Evolutionary conservation across 1,140 invertebrate species (phyloP).

Genomic region (Aphelenchoides besseyi): DNA sequence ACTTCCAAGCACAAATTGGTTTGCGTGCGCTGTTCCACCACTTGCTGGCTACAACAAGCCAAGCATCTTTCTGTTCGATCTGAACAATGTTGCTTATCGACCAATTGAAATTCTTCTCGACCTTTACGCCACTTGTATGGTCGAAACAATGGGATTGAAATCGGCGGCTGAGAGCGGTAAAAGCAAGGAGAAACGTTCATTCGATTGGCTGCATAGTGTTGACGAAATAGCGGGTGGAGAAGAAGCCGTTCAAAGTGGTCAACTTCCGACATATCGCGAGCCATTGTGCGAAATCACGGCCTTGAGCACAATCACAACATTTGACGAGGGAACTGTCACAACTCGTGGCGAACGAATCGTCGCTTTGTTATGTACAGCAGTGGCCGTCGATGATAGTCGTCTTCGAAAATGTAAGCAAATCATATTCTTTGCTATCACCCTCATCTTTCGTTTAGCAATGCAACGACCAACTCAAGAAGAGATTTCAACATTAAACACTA

Average conservation of each 20-base stretch:
- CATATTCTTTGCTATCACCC: neutral
- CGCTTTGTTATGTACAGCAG: conserved; percentile 9
- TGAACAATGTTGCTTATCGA: neutral
- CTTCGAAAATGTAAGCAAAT: conserved; percentile 17
- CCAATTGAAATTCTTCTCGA: conserved; percentile 20
- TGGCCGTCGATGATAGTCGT: conserved; percentile 11
- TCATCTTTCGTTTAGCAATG: neutral
- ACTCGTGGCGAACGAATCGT: conserved; percentile 6
- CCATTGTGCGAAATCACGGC: conserved; percentile 7
- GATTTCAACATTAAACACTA: conserved; percentile 1
- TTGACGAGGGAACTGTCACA: conserved; percentile 7
- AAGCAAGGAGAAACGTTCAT: neutral
- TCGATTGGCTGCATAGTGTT: conserved; percentile 20
- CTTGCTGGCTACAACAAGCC: conserved; percentile 8
- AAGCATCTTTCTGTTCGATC: conserved; percentile 17
- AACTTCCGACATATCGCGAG: neutral
- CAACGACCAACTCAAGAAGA: conserved; percentile 5
- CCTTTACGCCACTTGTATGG: conserved; percentile 19
- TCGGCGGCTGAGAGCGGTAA: neutral
- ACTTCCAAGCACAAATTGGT: neutral
- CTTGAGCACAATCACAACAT: neutral
- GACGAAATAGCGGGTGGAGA: neutral
- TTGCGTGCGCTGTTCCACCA: neutral
- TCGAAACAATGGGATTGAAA: neutral
- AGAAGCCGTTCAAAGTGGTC: neutral